phyloP scores from a whole-genome alignment of 2,888 invertebrate species.

The Brachyopa scutellaris region DNA sequence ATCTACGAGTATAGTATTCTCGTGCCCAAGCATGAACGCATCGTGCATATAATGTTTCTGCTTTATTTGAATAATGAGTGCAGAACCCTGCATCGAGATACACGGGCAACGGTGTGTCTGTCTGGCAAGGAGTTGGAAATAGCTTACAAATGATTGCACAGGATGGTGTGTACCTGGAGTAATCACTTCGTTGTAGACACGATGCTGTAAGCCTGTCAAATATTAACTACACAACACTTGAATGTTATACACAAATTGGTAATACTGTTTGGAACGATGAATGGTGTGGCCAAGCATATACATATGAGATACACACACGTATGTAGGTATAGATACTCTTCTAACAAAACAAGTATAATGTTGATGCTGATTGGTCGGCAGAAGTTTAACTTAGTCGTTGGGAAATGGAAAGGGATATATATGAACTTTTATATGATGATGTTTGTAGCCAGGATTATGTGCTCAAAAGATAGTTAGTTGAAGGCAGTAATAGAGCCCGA shows the following conservation, averaged over 20 bases:
- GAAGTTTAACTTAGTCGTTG: neutral
- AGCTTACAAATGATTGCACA: slow-evolving; percentile 21
- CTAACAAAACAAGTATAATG: neutral
- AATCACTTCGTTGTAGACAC: slow-evolving; percentile 25
- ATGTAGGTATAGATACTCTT: no score
- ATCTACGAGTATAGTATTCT: no score
- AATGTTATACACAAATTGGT: slow-evolving; percentile 5
- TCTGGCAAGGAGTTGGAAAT: neutral
- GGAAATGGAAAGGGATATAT: no score
- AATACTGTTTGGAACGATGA: neutral
- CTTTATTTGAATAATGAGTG: slow-evolving; percentile 29
- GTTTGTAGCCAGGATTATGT: no score
- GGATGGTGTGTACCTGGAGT: neutral
- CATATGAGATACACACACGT: no score
- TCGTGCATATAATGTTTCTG: no score
- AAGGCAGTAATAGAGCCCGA: no score
- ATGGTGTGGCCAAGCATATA: neutral
- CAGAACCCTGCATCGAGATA: neutral
- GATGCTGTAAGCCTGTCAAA: slow-evolving; percentile 7
- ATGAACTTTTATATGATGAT: no score
- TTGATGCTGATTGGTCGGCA: neutral
- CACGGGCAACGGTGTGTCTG: neutral
- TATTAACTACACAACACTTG: neutral
- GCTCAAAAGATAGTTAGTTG: no score
- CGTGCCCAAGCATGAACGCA: no score